Evolutionary conservation across 2,113 vertebrate genomes (phyloP).

Genomic region (Columbina picui): DNA sequence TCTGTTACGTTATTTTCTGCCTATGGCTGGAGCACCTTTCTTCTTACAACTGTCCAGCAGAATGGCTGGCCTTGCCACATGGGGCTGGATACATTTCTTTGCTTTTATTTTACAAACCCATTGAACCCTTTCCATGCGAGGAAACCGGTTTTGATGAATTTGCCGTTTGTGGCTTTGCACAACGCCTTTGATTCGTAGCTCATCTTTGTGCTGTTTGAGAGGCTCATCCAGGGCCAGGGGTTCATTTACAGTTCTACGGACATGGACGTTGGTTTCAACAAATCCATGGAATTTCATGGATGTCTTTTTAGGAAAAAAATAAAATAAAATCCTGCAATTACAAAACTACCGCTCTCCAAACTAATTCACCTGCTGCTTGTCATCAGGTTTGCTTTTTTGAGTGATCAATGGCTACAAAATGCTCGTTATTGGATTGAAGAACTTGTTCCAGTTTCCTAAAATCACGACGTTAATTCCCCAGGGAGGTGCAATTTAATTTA

Average conservation of each 20-base stretch:
- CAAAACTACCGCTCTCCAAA: neutral
- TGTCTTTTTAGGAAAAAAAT: neutral
- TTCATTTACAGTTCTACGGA: neutral
- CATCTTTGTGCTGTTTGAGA: neutral
- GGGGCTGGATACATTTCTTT: neutral
- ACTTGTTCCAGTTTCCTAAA: neutral
- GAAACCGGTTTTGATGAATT: neutral
- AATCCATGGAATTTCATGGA: neutral
- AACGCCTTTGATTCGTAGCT: neutral
- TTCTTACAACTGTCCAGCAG: neutral
- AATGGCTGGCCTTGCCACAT: neutral
- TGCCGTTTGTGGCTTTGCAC: neutral
- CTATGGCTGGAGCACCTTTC: neutral
- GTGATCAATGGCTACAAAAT: neutral
- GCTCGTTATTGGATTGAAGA: accelerated
- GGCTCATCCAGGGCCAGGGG: neutral
- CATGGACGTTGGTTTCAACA: neutral
- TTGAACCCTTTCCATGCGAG: neutral
- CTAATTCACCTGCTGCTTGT: neutral
- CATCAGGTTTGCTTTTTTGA: neutral
- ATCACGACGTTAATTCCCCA: neutral
- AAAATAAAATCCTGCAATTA: neutral
- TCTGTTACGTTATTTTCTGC: neutral
- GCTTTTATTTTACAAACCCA: neutral
- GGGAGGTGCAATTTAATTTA: neutral